phyloP scores from a whole-genome alignment of 2,888 invertebrate genomes.

The Orchesellides sinensis region DNA sequence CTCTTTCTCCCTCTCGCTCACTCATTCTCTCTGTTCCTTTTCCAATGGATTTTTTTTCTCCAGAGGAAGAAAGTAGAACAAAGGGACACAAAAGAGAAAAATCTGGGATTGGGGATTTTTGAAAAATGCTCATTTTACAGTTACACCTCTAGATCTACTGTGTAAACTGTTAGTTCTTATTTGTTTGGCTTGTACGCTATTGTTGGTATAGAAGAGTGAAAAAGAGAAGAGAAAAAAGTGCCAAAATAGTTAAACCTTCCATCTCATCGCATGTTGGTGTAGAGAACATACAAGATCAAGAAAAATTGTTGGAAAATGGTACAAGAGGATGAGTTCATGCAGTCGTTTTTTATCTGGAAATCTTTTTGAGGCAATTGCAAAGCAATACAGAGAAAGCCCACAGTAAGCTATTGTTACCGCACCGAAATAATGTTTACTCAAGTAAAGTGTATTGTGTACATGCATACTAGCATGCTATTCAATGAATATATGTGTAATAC shows the following conservation, averaged over 20 bases:
- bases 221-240: neutral
- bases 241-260: conserved; percentile 28
- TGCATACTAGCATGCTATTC: too few relatives aligned
- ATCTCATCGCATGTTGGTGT: conserved; percentile 22
- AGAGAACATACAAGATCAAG: conserved; percentile 56
- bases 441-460: too few relatives aligned
- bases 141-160: conserved; percentile 15
- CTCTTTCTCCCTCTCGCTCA: conserved; percentile 17
- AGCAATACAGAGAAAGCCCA: neutral
- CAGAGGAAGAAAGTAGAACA: conserved; percentile 11
- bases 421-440: too few relatives aligned
- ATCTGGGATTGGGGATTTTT: conserved; percentile 42
- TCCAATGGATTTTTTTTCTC: conserved; percentile 21
- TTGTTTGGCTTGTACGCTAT: neutral
- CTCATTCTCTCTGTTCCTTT: conserved; percentile 4
- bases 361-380: neutral
- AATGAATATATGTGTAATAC: too few relatives aligned
- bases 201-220: neutral
- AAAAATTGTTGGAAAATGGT: conserved; percentile 32
- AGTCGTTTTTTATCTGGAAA: neutral
- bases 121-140: conserved; percentile 61
- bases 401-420: neutral
- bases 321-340: conserved; percentile 4
- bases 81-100: conserved; percentile 25
- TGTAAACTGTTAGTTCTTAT: neutral